Evolutionary conservation across 2,797 vertebrate species (phyloP), one percentile per base, ranked within the genome.

Genomic region (Dallia pectoralis): DNA sequence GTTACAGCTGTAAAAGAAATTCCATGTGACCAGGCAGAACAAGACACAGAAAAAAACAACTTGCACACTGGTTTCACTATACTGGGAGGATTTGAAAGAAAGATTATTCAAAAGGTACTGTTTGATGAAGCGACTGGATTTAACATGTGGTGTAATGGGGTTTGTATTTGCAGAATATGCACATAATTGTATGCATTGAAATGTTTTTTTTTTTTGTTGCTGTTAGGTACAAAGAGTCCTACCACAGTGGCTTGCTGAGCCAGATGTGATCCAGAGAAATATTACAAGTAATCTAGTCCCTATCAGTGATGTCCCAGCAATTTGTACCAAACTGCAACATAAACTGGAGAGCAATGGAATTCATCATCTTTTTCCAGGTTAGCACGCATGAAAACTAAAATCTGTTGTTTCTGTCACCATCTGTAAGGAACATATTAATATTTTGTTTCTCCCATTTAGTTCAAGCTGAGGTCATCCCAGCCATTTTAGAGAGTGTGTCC

Each of bases 401-500:
- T 70, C 5, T 0, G 1, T 15, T 49, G 68, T 47, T 19, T 2
- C 1, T 29, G 12, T 64, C 27, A 11, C 16, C 14, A 64, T 64
- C 8, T 32, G 18, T 33, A 29, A 29, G 30, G 16, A 63, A 18
- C 18, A 8, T 32, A 64, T 29, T 30, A 15, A 44, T 14, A 1
- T 32, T 1, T 68, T 74, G 77, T 1, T 0, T 68, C 0, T 19
- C 3, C 1, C 22, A 7, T 84, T 19, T 87, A 98, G 97, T 98
- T 19, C 97, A 99, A 84, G 93, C 92, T 0, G 94, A 97, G 65
- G 96, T 99, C 73, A 97, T 99, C 36, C 97, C 97, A 0, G 94
- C 94, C 67, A 80, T 99, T 70, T 78, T 99, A 48, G 91, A 95
- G 69, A 91, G 93, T 0, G 84, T 90, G 0, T 79, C 87, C 66